Conservation (phyloP, 2,797 vertebrate genomes). For the Argentina silus region DNA sequence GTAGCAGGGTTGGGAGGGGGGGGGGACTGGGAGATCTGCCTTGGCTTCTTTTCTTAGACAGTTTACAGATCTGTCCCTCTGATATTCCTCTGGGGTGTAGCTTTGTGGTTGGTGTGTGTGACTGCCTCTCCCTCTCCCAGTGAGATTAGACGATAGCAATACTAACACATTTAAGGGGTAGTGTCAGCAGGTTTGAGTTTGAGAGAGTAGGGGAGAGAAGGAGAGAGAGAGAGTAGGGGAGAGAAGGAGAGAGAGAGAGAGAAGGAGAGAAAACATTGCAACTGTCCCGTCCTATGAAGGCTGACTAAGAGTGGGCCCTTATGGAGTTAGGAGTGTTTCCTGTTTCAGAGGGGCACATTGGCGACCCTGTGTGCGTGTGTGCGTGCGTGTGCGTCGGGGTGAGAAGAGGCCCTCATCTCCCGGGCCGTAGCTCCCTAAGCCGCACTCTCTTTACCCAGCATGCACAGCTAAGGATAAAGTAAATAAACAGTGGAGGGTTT, state of each 20-base stretch:
- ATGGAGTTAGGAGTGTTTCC: constrained; percentile 74
- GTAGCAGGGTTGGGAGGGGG: background rate
- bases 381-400: constrained; percentile 17
- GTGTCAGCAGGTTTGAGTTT: constrained; percentile 34
- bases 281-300: constrained; percentile 71
- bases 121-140: constrained; percentile 24
- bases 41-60: constrained; percentile 41
- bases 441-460: constrained; percentile 77
- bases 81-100: constrained; percentile 36
- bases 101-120: constrained; percentile 39
- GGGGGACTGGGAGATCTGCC: constrained; percentile 28
- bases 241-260: constrained; percentile 9
- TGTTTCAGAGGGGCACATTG: constrained; percentile 68
- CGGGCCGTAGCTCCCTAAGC: constrained; percentile 60
- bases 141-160: background rate
- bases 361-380: constrained; percentile 55
- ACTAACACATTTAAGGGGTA: constrained; percentile 28
- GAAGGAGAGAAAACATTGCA: constrained; percentile 36
- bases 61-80: constrained; percentile 60
- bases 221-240: constrained; percentile 15
- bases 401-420: constrained; percentile 57
- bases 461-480: constrained; percentile 78
- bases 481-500: constrained; percentile 83
- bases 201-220: constrained; percentile 15
- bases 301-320: constrained; percentile 65